Base-by-base conservation (phyloP, 2,888 invertebrate genomes). In the Temnothorax ravouxi region DNA sequence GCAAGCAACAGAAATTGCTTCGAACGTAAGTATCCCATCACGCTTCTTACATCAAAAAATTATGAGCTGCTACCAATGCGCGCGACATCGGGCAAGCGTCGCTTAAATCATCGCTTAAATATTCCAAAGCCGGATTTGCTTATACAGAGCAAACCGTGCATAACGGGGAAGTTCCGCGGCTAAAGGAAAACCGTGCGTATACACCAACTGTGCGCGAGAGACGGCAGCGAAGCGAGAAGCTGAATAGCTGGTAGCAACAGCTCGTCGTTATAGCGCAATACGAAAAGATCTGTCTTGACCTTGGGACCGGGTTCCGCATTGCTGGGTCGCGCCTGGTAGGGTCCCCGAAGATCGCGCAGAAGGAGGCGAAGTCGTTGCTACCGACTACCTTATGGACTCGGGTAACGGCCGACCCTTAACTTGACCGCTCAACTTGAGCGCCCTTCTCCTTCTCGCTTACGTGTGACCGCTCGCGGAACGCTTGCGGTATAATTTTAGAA, bases 361-460 rank as follows among this genome's bases (percentile, higher is more conserved):
- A 75, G 76, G 59, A 54, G 71, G 38, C 64, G 62, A 44, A 72
- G 41, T 62, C 75, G 62, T 50, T 11, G 64, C 72, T 59, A 47
- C 47, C 56, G 29, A 5, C 75, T n/a, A 72, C 25, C 44, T 59
- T 21, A 8, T 25, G 21, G 56, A 79, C 59, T 80, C 76, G 76
- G 59, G 38, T 66, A 38, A 59, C 61, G 82, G 29, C 80, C 91
- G 92, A 88, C 94, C 94, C 93, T 94, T 92, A 93, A 94, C 94
- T 94, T 94, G 94, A 93, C 93, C 83, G 84, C 72, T 72, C 77
- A 66, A 81, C 83, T 72, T 72, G 62, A 72, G 82, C 85, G 84
- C 87, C 91, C 87, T 90, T 87, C 88, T 86, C 83, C 82, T 83
- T 84, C 79, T 84, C 79, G 76, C 50, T 64, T 83, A 69, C 62